A percentile compares a stretch with the other conserved stretches of the same genome.
Evolutionary conservation across 2,888 invertebrate species (phyloP).

Genomic region (Drosophila borealis): DNA sequence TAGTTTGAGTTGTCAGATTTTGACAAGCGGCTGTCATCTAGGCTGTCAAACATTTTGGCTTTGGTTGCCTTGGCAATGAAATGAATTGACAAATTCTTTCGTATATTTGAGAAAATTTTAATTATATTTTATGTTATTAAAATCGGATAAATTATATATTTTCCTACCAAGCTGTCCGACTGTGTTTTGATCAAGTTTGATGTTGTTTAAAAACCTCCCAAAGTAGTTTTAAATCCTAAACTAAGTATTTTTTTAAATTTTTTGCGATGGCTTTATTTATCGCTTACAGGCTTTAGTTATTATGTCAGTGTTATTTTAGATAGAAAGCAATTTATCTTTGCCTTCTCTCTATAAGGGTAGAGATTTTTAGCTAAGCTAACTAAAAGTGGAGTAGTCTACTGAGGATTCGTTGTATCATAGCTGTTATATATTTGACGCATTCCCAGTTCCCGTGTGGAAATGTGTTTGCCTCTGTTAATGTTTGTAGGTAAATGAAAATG

Average conservation of each 20-base stretch:
- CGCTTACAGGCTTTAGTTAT: background rate
- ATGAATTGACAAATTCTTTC: constrained; percentile 57
- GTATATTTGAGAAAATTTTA: constrained; percentile 31
- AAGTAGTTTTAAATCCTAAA: too few relatives aligned
- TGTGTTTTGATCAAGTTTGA: too few relatives aligned
- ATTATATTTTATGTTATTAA: background rate
- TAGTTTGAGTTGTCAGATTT: constrained; percentile 83
- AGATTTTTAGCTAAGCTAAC: too few relatives aligned
- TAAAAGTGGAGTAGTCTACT: too few relatives aligned
- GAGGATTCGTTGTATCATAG: too few relatives aligned
- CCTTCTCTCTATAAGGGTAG: background rate
- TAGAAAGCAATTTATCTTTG: background rate
- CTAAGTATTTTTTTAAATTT: background rate
- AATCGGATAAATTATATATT: too few relatives aligned
- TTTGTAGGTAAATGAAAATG: too few relatives aligned
- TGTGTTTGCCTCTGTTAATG: too few relatives aligned
- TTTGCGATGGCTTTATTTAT: background rate
- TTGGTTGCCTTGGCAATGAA: constrained; percentile 54
- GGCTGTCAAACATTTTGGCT: constrained; percentile 82
- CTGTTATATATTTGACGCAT: too few relatives aligned
- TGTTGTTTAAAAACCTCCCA: too few relatives aligned
- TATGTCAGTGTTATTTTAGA: background rate
- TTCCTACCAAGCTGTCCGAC: too few relatives aligned
- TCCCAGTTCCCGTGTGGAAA: too few relatives aligned
- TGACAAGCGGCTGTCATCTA: constrained; percentile 83